Evolutionary conservation across 2,113 vertebrate species (phyloP), one percentile per base, ranked within the genome.

Genomic region (Syngnathoides biaculeatus): DNA sequence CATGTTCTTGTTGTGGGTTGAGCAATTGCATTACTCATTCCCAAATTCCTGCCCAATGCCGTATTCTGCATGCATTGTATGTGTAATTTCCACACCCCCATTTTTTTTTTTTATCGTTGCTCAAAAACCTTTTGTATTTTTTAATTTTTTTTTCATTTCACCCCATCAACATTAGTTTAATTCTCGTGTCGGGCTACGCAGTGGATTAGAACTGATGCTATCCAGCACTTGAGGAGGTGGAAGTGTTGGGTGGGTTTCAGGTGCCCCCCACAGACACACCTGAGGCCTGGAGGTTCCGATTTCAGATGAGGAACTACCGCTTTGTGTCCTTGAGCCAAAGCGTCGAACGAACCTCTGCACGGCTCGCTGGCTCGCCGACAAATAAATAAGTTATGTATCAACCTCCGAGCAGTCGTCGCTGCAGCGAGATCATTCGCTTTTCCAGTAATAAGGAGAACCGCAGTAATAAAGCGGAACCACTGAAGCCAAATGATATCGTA

Each of bases 11-110:
- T 92, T 92, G 87, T 92, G 90, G 89, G 91, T 91, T 92, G 86
- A 91, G 90, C 91, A 89, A 89, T 71, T 89, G 89, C 89, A 89
- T 92, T 92, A 92, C 84, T 92, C 91, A 92, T 92, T 92, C 90
- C 89, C 87, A 88, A 82, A 91, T 90, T 83, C 87, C 87, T 86
- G 82, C 82, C 81, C 84, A 73, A 81, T 87, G 88, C 77, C 43
- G 79, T 89, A 87, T 88, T 75, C 83, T 55, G 55, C 74, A 80
- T 71, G 56, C 17, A 68, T 43, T 79, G 57, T 73, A 65, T 67
- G 39, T 79, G 53, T 73, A 65, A 69, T 66, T 69, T 62, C 60
- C 30, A 2, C 30, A 3, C 30, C 30, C 30, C 30, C 30, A 3
- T 45, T 56, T 56, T 56, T 20, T 50, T 47, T 8, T 8, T 17